Evolutionary conservation across 2,888 invertebrate genomes (phyloP).

Genomic region (Ganaspis brasiliensis): DNA sequence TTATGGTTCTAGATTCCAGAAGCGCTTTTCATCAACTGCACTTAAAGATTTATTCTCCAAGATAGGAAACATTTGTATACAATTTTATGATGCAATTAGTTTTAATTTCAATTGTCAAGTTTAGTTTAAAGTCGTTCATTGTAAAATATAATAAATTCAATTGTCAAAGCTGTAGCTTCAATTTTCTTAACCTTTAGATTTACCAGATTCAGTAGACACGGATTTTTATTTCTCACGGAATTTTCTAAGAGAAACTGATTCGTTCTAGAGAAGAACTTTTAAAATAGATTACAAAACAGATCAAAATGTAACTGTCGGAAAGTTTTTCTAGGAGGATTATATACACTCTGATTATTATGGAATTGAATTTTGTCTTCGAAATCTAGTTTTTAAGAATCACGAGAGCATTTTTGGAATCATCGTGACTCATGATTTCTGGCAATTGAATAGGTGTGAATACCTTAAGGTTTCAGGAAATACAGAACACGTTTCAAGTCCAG

Average conservation of each 20-base stretch:
- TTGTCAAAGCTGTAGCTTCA: too few species aligned
- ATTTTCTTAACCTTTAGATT: too few species aligned
- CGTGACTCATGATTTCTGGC: conserved; percentile 4
- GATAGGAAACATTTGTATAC: too few species aligned
- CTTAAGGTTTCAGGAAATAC: conserved; percentile 21
- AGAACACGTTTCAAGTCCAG: not conserved
- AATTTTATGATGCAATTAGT: too few species aligned
- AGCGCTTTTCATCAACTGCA: not conserved
- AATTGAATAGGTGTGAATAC: not conserved
- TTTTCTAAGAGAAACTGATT: not conserved
- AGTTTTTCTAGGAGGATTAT: not conserved
- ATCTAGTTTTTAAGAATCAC: not conserved
- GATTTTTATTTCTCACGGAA: too few species aligned
- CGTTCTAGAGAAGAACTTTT: conserved; percentile 49
- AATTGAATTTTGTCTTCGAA: not conserved
- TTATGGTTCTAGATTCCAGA: conserved; percentile 29
- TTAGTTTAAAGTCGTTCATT: too few species aligned
- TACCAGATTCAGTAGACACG: too few species aligned
- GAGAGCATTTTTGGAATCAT: conserved; percentile 9
- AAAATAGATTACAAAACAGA: conserved; percentile 6
- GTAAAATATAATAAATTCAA: too few species aligned
- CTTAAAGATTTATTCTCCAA: not conserved
- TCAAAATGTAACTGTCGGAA: not conserved
- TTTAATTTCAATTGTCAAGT: too few species aligned
- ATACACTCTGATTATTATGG: not conserved